These are phyloP conservation scores for Ammospiza nelsoni DNA, from an alignment of 2,113 vertebrate species.

Conservation along the genomic window DNA sequence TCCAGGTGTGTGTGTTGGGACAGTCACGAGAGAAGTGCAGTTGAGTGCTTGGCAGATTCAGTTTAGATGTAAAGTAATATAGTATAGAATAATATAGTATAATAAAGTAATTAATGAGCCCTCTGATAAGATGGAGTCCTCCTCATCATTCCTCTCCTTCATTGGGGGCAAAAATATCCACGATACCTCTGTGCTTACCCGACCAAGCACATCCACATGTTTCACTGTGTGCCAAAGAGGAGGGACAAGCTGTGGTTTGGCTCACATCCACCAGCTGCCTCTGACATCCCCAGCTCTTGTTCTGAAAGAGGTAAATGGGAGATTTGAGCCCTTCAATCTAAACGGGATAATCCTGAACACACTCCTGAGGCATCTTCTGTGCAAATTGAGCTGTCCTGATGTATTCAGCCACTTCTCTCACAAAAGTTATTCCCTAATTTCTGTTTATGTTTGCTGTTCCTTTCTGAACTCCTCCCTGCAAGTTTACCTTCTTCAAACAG, in stretches of 20 bases:
- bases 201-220: rapidly evolving
- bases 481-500: neutral
- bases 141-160: too few relatives aligned
- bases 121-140: too few relatives aligned
- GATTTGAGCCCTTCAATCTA: neutral
- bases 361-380: neutral
- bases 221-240: neutral
- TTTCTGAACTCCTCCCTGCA: neutral
- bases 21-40: too few relatives aligned
- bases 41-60: too few relatives aligned
- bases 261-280: neutral
- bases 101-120: too few relatives aligned
- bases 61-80: too few relatives aligned
- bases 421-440: neutral
- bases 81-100: too few relatives aligned
- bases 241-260: neutral
- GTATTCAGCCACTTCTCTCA: neutral
- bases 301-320: neutral
- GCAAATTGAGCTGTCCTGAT: neutral
- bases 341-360: neutral
- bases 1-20: too few relatives aligned
- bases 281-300: neutral
- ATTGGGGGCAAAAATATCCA: too few relatives aligned
- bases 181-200: rapidly evolving
- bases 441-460: neutral